Evolutionary conservation across 2,888 invertebrate genomes (phyloP).

Genomic region (Papilio gigon): DNA sequence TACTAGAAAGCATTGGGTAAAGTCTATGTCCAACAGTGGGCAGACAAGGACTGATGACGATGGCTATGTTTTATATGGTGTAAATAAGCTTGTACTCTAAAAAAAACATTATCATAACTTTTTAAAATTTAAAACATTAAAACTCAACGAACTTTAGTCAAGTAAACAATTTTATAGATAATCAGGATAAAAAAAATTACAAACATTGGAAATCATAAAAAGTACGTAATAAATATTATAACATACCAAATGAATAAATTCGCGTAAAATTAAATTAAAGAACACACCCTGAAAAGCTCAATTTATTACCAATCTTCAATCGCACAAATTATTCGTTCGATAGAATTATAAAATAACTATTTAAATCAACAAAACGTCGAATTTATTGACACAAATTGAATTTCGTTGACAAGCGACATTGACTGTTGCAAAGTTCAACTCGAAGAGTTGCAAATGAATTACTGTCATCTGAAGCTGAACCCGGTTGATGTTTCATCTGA

Average conservation of each 20-base stretch:
- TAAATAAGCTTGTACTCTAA: neutral
- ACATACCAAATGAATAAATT: neutral
- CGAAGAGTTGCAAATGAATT: conserved; percentile 1
- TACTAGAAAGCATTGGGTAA: no score
- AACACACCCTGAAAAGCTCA: neutral
- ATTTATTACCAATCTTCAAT: neutral
- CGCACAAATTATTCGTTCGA: conserved; percentile 5
- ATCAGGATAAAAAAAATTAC: neutral
- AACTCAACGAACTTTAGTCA: neutral
- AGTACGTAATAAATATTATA: neutral
- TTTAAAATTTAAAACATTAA: neutral
- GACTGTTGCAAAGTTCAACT: neutral
- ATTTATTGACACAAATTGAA: conserved; percentile 6
- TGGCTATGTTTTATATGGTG: neutral
- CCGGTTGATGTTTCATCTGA: neutral
- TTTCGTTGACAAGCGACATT: conserved; percentile 5
- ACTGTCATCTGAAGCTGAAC: neutral
- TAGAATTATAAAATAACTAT: conserved; percentile 3
- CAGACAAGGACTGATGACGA: no score
- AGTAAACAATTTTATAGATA: neutral
- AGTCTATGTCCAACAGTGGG: no score
- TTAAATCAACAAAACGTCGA: conserved; percentile 18
- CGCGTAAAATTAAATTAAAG: conserved; percentile 1
- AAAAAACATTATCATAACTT: neutral
- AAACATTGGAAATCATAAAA: neutral